These are phyloP conservation scores for Colossoma macropomum DNA, from an alignment of 2,113 vertebrate genomes.

Conservation along the genomic window DNA sequence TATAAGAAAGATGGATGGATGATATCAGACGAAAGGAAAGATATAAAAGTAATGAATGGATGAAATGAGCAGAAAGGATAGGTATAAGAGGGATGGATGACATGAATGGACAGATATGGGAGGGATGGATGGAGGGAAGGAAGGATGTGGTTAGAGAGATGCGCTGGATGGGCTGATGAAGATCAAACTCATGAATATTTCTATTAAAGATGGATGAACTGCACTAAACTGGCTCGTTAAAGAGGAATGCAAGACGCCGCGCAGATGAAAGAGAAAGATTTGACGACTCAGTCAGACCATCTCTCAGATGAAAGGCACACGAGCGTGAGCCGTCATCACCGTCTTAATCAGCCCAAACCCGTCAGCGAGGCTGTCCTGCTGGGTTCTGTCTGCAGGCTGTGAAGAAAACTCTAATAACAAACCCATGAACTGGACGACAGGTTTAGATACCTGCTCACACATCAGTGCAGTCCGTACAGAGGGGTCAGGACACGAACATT, in stretches of 20 bases:
- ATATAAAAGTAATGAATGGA: too few species aligned
- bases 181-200: neutral
- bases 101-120: neutral
- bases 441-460: conserved; percentile 20
- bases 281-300: conserved; percentile 35
- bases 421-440: conserved; percentile 5
- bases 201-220: conserved; percentile 27
- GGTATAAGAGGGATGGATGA: neutral
- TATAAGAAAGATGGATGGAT: neutral
- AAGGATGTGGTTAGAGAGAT: neutral
- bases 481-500: neutral
- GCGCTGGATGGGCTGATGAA: neutral
- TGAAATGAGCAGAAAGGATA: neutral
- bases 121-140: neutral
- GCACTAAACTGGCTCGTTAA: neutral
- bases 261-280: conserved; percentile 10
- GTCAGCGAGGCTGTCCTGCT: conserved; percentile 48
- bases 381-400: conserved; percentile 61
- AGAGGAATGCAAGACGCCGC: neutral
- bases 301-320: conserved; percentile 57
- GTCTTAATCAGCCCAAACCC: conserved; percentile 68
- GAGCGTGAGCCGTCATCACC: conserved; percentile 67
- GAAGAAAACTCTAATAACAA: conserved; percentile 25
- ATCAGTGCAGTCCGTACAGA: neutral
- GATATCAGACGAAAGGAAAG: neutral